These are phyloP conservation scores for Lamprologus sp. DNA, from an alignment of 2,113 vertebrate genomes.

Conservation along the genomic window DNA sequence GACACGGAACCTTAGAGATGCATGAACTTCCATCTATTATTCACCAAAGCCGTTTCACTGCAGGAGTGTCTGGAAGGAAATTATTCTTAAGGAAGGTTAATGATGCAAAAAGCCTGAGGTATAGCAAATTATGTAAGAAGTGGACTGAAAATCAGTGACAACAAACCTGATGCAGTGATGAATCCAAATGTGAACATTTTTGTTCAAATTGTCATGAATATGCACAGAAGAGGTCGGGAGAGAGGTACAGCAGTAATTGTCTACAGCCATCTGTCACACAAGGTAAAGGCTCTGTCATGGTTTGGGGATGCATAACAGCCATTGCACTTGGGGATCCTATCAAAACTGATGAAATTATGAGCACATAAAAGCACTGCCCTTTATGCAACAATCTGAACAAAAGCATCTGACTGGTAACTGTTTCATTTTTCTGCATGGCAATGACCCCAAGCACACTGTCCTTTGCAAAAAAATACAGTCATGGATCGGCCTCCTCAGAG, in stretches of 20 bases:
- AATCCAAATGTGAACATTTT: background rate
- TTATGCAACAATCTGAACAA: background rate
- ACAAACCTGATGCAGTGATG: background rate
- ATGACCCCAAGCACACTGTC: background rate
- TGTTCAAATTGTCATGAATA: background rate
- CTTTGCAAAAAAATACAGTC: background rate
- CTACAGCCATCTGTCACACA: background rate
- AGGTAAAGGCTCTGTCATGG: background rate
- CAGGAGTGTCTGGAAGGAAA: background rate
- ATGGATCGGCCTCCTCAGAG: background rate
- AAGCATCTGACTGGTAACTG: background rate
- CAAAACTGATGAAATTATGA: background rate
- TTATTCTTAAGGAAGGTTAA: background rate
- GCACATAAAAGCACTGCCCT: background rate
- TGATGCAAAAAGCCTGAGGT: background rate
- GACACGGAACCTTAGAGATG: background rate
- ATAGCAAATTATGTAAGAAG: background rate
- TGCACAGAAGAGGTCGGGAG: background rate
- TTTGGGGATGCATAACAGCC: background rate
- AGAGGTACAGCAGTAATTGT: background rate
- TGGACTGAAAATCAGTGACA: background rate
- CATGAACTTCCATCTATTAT: background rate
- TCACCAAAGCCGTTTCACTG: background rate
- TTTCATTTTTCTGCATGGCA: background rate
- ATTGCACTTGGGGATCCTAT: background rate